A percentile compares a stretch with the other conserved stretches of the same genome.
Evolutionary conservation across 2,113 vertebrate genomes (phyloP).

Genomic region (Charadrius vociferus): DNA sequence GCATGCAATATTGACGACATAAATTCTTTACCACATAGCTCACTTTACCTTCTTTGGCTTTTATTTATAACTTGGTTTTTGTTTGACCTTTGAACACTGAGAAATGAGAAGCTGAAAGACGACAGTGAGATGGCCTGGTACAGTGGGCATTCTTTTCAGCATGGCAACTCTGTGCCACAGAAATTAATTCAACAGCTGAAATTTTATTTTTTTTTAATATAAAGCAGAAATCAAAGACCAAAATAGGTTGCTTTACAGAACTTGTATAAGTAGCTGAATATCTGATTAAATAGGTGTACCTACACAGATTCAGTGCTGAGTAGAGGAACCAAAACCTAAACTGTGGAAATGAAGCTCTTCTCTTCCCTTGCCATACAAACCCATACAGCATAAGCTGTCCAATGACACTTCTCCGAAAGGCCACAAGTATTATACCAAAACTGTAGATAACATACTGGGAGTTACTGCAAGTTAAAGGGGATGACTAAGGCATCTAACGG

Average conservation of each 20-base stretch:
- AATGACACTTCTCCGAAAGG: not conserved
- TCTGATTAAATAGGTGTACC: not conserved
- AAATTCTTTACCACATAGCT: conserved; percentile 3
- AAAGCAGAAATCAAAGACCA: not conserved
- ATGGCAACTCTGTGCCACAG: not conserved
- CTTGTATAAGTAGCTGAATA: not conserved
- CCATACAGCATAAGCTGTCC: not conserved
- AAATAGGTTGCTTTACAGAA: not conserved
- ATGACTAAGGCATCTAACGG: not conserved
- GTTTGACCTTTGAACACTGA: conserved; percentile 40
- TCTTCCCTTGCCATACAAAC: not conserved
- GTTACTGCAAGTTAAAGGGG: not conserved
- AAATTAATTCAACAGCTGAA: not conserved
- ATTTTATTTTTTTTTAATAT: not conserved
- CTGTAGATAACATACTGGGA: not conserved
- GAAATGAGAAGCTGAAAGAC: not conserved
- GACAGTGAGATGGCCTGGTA: not conserved
- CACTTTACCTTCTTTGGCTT: conserved; percentile 8
- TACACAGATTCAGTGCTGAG: not conserved
- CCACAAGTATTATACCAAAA: not conserved
- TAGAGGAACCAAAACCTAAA: not conserved
- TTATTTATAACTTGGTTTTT: not conserved
- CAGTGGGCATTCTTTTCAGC: not conserved
- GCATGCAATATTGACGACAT: not conserved
- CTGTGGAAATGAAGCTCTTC: not conserved